Evolutionary conservation across 2,797 vertebrate genomes (phyloP).

Genomic region (Oreochromis grahami): DNA sequence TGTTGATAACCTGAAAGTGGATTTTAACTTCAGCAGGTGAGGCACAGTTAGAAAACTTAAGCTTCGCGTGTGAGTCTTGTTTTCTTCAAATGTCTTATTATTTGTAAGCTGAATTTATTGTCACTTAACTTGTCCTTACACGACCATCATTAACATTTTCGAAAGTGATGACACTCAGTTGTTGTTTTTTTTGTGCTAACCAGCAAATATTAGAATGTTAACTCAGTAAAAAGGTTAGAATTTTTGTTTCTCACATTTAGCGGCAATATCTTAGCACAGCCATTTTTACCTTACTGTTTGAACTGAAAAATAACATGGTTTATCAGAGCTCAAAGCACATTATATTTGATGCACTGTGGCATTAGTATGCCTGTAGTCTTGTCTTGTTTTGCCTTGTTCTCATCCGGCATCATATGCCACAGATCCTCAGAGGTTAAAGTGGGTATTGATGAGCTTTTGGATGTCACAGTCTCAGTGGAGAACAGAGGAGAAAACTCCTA

Average conservation of each 20-base stretch:
- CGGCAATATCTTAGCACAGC: no score
- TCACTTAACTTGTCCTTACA: neutral
- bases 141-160: neutral
- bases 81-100: no score
- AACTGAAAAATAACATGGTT: no score
- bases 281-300: neutral
- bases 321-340: no score
- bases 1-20: conserved; percentile 74
- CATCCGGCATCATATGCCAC: accelerated
- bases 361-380: neutral
- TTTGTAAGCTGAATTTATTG: no score
- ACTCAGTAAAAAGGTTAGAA: no score
- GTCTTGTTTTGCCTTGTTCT: neutral
- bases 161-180: no score
- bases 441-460: neutral
- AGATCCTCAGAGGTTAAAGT: neutral
- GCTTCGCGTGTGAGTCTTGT: no score
- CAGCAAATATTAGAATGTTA: no score
- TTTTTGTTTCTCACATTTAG: no score
- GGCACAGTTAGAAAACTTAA: neutral
- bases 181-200: no score
- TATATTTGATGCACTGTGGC: neutral
- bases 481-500: neutral
- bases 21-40: conserved; percentile 77
- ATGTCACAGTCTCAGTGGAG: neutral